These are phyloP conservation scores for Tapirus indicus DNA, from an alignment of 2,797 vertebrate species.

Conservation along the genomic window DNA sequence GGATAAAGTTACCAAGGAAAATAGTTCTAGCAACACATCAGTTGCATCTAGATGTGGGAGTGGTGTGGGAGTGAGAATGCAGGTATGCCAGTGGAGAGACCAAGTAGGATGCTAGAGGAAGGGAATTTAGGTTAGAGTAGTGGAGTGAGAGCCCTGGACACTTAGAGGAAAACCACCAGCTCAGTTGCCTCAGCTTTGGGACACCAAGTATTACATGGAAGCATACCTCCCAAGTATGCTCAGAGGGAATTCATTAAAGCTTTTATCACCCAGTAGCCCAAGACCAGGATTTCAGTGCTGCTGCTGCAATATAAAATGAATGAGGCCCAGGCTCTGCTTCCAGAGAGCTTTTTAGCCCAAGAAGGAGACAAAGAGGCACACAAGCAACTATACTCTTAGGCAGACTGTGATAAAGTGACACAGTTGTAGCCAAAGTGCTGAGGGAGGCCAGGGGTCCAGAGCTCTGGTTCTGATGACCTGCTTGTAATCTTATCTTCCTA, in stretches of 20 bases:
- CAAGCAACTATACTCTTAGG: not conserved
- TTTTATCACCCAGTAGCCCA: not conserved
- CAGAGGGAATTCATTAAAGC: not conserved
- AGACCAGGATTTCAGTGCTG: not conserved
- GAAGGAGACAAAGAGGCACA: not conserved
- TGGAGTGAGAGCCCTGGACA: not conserved
- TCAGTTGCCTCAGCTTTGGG: not conserved
- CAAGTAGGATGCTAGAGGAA: not conserved
- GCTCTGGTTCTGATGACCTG: not conserved
- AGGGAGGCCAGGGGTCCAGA: not conserved
- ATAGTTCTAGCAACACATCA: not conserved
- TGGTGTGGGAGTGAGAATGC: not conserved
- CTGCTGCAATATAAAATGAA: not conserved
- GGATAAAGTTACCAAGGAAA: conserved; percentile 13
- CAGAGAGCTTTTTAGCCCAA: not conserved
- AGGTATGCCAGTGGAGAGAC: not conserved
- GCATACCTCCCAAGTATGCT: not conserved
- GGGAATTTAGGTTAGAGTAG: not conserved
- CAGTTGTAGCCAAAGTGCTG: not conserved
- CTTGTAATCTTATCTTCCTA: conserved; percentile 29
- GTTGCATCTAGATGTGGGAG: not conserved
- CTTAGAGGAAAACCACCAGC: not conserved
- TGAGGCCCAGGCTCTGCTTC: not conserved
- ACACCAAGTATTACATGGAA: not conserved
- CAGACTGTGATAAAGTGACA: not conserved